Conservation (phyloP, 2,888 invertebrate species). For the Lasioglossum marginatum region DNA sequence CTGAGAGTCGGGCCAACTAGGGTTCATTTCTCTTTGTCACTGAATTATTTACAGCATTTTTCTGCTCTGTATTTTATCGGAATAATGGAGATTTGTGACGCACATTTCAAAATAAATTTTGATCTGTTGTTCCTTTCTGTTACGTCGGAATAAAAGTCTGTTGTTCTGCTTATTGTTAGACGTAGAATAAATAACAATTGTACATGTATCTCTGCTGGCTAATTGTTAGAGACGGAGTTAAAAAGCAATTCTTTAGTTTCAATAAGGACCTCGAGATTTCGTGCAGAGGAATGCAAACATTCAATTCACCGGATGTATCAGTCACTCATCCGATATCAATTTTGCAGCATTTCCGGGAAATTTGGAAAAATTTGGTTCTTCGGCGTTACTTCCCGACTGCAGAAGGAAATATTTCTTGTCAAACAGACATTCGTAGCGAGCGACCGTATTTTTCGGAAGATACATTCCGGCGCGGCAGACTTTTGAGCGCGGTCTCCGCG, state of each 20-base stretch:
- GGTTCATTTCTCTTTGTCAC: neutral
- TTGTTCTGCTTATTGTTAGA: neutral
- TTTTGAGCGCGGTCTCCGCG: neutral
- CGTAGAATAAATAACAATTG: neutral
- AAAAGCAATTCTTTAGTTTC: neutral
- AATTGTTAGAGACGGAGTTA: neutral
- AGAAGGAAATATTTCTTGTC: neutral
- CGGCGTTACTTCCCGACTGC: neutral
- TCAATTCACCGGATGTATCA: neutral
- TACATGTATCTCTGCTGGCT: neutral
- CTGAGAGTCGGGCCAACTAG: neutral
- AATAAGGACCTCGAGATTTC: neutral
- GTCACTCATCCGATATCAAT: neutral
- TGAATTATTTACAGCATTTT: neutral
- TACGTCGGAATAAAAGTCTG: neutral
- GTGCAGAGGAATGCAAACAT: neutral
- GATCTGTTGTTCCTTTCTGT: neutral
- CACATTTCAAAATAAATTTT: neutral
- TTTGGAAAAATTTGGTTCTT: neutral
- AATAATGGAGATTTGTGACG: neutral
- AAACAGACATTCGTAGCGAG: neutral
- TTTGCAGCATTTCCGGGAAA: neutral
- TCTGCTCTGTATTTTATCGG: neutral
- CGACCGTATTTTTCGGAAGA: slow-evolving; percentile 3
- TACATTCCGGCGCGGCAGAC: neutral